Conservation (phyloP, 2,113 vertebrate genomes). For the Redunca redunca region DNA sequence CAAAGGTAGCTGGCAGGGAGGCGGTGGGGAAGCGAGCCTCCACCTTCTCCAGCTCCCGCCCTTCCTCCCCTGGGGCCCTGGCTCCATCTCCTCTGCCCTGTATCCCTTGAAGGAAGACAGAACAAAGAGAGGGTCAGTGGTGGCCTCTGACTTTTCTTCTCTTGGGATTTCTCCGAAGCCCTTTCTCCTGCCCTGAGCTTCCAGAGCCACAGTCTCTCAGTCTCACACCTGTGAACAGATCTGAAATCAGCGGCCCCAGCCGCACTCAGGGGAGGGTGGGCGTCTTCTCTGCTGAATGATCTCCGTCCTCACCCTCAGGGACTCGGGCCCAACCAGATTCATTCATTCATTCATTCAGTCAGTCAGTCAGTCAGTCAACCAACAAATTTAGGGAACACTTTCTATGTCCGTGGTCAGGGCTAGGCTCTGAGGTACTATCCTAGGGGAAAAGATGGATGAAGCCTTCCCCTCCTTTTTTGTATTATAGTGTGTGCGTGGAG, state of each 20-base stretch:
- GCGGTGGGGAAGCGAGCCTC: background rate
- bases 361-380: background rate
- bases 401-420: background rate
- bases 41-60: fast-evolving
- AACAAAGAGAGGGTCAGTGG: background rate
- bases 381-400: background rate
- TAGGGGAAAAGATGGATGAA: background rate
- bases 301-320: background rate
- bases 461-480: too few relatives aligned
- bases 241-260: background rate
- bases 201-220: background rate
- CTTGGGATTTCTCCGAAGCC: background rate
- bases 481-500: background rate
- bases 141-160: background rate
- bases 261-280: background rate
- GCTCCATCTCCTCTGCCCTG: background rate
- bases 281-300: background rate
- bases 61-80: background rate
- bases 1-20: conserved; percentile 73
- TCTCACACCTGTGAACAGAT: background rate
- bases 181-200: background rate
- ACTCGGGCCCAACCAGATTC: background rate
- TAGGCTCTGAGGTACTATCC: background rate
- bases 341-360: background rate
- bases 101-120: background rate